Evolutionary conservation across 2,113 vertebrate species (phyloP).

Genomic region (Oophaga pumilio): DNA sequence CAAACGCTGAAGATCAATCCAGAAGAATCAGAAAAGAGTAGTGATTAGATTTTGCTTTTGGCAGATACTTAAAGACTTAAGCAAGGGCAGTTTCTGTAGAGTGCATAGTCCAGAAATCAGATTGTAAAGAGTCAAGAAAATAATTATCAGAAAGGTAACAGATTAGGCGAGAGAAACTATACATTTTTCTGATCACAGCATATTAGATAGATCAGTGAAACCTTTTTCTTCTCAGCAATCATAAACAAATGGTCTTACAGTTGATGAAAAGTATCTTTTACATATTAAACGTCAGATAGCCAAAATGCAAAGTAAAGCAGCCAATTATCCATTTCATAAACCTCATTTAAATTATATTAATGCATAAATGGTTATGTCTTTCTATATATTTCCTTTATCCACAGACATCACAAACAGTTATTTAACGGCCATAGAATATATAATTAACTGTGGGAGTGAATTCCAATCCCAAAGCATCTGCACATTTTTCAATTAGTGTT

Average conservation of each 20-base stretch:
- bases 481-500: slow-evolving; percentile 57
- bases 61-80: no score
- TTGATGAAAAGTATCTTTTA: neutral
- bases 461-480: slow-evolving; percentile 52
- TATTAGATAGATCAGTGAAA: neutral
- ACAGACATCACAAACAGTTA: slow-evolving; percentile 51
- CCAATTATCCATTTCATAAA: slow-evolving; percentile 22
- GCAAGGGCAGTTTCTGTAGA: no score
- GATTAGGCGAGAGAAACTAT: no score
- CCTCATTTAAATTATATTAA: slow-evolving; percentile 46
- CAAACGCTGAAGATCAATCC: no score
- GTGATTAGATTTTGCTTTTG: no score
- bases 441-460: slow-evolving; percentile 53
- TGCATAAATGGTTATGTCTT: slow-evolving; percentile 48
- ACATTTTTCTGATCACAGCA: no score
- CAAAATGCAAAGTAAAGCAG: slow-evolving; percentile 1
- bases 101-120: no score
- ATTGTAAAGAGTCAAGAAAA: no score
- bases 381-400: slow-evolving; percentile 51
- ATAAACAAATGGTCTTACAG: neutral
- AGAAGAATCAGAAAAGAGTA: no score
- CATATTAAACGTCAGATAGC: slow-evolving; percentile 8
- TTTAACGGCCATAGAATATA: slow-evolving; percentile 41
- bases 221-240: neutral
- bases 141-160: no score